These are phyloP conservation scores for Papilio gigon DNA, from an alignment of 2,888 invertebrate genomes.

Conservation along the genomic window DNA sequence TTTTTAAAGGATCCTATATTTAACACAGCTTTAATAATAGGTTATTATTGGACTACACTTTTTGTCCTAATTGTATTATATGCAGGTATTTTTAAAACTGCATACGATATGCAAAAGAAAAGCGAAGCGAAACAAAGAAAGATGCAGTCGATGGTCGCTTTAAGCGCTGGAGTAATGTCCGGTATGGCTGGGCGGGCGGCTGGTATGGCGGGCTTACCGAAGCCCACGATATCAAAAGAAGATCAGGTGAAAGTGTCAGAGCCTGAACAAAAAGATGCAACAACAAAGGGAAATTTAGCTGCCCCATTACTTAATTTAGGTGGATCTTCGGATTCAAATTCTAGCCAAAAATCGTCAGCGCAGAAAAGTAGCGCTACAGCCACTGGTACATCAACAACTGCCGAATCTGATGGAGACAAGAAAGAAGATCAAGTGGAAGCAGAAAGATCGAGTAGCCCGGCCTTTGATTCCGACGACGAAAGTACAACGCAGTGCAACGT, in stretches of 20 bases:
- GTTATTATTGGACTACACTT: constrained; percentile 98
- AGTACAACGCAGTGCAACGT: constrained; percentile 84
- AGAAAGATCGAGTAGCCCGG: constrained; percentile 94
- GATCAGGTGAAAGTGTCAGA: constrained; percentile 85
- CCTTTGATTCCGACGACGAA: constrained; percentile 97
- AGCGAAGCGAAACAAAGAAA: constrained; percentile 98
- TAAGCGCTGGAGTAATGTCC: constrained; percentile 94
- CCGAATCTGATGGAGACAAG: constrained; percentile 74
- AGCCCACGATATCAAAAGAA: constrained; percentile 87
- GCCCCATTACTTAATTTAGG: constrained; percentile 71
- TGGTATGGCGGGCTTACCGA: constrained; percentile 92
- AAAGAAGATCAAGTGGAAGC: constrained; percentile 82
- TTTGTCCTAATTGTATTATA: constrained; percentile 97
- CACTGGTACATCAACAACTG: constrained; percentile 83
- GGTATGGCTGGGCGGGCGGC: constrained; percentile 95
- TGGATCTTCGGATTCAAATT: constrained; percentile 82
- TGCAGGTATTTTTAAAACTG: constrained; percentile 98
- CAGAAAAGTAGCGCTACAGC: constrained; percentile 82
- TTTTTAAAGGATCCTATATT: constrained; percentile 98
- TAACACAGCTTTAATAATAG: constrained; percentile 97
- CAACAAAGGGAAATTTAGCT: constrained; percentile 69
- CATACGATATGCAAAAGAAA: constrained; percentile 98
- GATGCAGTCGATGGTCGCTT: constrained; percentile 96
- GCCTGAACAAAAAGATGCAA: constrained; percentile 67
- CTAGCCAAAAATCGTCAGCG: constrained; percentile 83